These are phyloP conservation scores for Kryptopterus vitreolus DNA, from an alignment of 2,797 vertebrate species.

Conservation along the genomic window DNA sequence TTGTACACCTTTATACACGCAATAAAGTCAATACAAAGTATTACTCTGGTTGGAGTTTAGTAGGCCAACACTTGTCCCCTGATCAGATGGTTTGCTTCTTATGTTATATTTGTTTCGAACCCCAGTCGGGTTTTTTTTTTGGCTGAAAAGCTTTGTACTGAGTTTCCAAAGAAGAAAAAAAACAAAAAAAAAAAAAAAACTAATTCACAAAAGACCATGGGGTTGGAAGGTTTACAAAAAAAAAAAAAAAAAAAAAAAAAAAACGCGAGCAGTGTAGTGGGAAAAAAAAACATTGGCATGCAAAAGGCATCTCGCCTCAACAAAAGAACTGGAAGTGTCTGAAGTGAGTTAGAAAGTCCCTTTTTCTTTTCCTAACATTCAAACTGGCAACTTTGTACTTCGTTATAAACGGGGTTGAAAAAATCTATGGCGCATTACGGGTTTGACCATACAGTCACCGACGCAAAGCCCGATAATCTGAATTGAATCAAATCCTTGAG, in stretches of 20 bases:
- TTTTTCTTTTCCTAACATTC: background rate
- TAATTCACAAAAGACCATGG: constrained; percentile 32
- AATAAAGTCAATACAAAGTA: constrained; percentile 66
- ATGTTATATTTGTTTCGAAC: constrained; percentile 28
- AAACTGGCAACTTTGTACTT: background rate
- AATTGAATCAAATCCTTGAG: background rate
- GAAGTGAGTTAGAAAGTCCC: constrained; percentile 26
- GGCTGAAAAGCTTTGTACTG: constrained; percentile 19
- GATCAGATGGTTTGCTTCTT: constrained; percentile 7
- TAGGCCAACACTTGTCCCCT: background rate
- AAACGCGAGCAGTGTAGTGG: background rate
- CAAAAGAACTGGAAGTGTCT: background rate
- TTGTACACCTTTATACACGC: constrained; percentile 42
- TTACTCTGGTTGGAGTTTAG: background rate
- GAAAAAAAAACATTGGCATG: constrained; percentile 34
- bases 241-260: background rate
- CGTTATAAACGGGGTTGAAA: background rate
- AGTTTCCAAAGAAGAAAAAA: constrained; percentile 33
- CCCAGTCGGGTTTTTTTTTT: constrained; percentile 24
- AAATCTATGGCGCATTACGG: background rate
- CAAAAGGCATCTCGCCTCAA: background rate
- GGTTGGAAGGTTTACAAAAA: background rate
- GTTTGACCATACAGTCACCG: too few relatives aligned
- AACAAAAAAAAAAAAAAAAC: constrained; percentile 11
- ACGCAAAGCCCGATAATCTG: background rate